Percentiles rank a stretch among this genome's conserved stretches.
Conservation (phyloP, 1,140 invertebrate species). For the Lanistes nyassanus region DNA sequence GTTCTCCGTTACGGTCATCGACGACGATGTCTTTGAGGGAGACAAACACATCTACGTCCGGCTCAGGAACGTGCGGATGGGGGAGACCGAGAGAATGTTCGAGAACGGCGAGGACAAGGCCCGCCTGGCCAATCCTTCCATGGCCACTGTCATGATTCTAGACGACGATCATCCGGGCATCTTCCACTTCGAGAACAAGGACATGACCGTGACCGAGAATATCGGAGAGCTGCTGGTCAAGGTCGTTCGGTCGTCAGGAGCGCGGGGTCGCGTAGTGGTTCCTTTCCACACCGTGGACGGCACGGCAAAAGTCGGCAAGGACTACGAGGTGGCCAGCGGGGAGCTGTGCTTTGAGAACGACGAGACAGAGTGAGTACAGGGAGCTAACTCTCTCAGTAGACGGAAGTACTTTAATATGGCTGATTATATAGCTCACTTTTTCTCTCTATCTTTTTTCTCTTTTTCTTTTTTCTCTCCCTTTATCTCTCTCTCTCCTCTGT, state of each 20-base stretch:
- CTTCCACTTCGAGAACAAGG: conserved; percentile 88
- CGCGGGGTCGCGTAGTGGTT: conserved; percentile 88
- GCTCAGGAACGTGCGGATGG: conserved; percentile 72
- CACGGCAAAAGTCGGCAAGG: conserved; percentile 86
- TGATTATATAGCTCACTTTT: no score
- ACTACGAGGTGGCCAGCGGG: conserved; percentile 85
- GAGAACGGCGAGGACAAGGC: conserved; percentile 68
- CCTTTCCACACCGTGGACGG: conserved; percentile 93
- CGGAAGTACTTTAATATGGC: neutral
- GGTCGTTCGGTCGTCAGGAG: conserved; percentile 68
- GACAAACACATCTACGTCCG: conserved; percentile 98
- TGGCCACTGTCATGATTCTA: conserved; percentile 97
- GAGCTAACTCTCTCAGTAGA: neutral
- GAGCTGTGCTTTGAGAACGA: conserved; percentile 96
- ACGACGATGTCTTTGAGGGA: conserved; percentile 99
- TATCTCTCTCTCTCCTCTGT: neutral
- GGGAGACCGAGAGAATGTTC: conserved; percentile 55
- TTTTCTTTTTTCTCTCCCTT: neutral
- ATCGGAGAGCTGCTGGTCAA: conserved; percentile 82
- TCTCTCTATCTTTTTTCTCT: neutral
- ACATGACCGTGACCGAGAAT: conserved; percentile 89
- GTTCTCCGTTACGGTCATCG: conserved; percentile 82
- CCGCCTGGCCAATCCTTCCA: conserved; percentile 82
- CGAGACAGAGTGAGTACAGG: conserved; percentile 86
- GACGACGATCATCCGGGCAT: conserved; percentile 99